Percentiles rank a stretch among this genome's conserved stretches.
phyloP scores from a whole-genome alignment of 2,888 invertebrate species.

The Mactromeris polynyma region DNA sequence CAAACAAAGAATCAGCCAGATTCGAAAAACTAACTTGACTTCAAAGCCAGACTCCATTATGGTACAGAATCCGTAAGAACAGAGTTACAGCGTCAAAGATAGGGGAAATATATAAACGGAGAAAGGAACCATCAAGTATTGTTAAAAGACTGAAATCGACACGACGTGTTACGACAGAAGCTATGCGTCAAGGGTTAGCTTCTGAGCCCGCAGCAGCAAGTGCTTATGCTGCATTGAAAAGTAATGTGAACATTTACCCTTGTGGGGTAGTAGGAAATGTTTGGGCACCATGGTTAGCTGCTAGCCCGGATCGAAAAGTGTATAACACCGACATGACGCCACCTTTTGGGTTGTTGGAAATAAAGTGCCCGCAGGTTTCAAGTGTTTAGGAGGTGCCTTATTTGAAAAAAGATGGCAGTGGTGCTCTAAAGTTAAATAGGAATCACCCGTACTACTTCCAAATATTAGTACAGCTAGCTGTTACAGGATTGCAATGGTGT shows the following conservation, averaged over 20 bases:
- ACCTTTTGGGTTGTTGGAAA: too few species aligned
- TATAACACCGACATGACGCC: too few species aligned
- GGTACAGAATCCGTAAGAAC: background rate
- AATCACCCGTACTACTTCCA: background rate
- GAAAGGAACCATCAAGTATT: background rate
- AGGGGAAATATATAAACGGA: background rate
- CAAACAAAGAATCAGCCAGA: background rate
- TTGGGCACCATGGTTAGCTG: slow-evolving; percentile 1
- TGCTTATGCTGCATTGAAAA: too few species aligned
- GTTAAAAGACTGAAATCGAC: too few species aligned
- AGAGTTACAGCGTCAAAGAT: background rate
- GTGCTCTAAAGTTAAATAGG: background rate
- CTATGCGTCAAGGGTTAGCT: background rate
- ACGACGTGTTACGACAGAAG: too few species aligned
- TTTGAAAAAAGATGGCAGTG: background rate
- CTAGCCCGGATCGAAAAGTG: too few species aligned
- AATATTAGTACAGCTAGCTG: background rate
- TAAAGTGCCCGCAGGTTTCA: too few species aligned
- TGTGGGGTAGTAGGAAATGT: too few species aligned
- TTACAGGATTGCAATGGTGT: slow-evolving; percentile 7
- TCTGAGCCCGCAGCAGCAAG: too few species aligned
- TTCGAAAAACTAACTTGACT: background rate
- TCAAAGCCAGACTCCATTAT: background rate
- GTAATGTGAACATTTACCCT: too few species aligned
- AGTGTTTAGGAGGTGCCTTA: slow-evolving; percentile 3